Base-by-base conservation (phyloP, 2,113 vertebrate genomes). In the Onychorhynchus coronatus region DNA sequence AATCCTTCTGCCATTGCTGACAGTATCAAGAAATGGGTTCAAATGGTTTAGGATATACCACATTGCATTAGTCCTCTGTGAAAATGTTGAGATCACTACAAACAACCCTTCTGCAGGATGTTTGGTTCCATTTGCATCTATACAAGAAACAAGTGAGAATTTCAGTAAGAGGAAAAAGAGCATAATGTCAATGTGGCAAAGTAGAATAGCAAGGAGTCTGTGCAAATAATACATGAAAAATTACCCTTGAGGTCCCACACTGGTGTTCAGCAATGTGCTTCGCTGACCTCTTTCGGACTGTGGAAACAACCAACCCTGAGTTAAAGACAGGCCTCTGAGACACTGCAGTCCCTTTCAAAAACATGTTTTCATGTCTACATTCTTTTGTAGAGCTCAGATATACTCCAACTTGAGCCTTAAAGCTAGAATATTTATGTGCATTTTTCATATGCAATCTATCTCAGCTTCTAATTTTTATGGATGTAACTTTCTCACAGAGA, bases 151-250 rank as follows among this genome's bases (percentile, higher is more conserved):
- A 68, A 80, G 30, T 17, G 42, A 53, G 33, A 74, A 72, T 37
- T 95, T 75, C 37, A 66, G 41, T 41, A 49, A 23, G n/a, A 74
- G 12, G 33, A 61, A 88, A 68, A 20, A 50, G 18, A 76, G 5
- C 7, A 63, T 4, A 42, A 16, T 76, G 44, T 88, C 75, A 68
- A 3, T 18, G 14, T 52, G 21, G 41, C 11, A 68, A 83, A 88
- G 14, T 27, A 61, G 52, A 90, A 83, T 14, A 89, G 6, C 52
- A 78, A 89, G 39, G 23, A 58, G 2, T 39, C 42, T 75, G 31
- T 46, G 52, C n/a, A 74, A 91, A 68, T 21, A 67, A 33, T 24
- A 67, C 12, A 58, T 72, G 78, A 95, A 93, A 72, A 79, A 71
- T 85, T 75, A 61, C 49, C 44, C 41, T 56, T 33, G 41, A 42